Percentiles rank a stretch among this genome's conserved stretches.
These are phyloP conservation scores for Agonum fuliginosum DNA, from an alignment of 2,888 invertebrate genomes.

Conservation along the genomic window DNA sequence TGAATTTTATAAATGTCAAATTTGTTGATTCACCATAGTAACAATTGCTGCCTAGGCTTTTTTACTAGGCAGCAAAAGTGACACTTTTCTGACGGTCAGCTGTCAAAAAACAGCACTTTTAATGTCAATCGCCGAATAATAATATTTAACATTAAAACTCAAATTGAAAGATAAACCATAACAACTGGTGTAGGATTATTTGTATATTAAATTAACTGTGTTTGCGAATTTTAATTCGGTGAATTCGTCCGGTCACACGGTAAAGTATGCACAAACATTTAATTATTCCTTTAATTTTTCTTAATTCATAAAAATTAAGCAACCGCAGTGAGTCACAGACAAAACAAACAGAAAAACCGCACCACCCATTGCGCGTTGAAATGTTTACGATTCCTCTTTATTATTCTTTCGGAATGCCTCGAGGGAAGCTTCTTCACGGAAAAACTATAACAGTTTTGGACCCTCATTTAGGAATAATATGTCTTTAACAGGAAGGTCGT, in stretches of 20 bases:
- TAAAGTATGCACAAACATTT: constrained; percentile 41
- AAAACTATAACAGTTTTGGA: constrained; percentile 53
- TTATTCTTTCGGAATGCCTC: constrained; percentile 44
- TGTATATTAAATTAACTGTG: no score
- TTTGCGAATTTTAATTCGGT: no score
- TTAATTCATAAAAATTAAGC: constrained; percentile 43
- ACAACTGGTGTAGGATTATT: no score
- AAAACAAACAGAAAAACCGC: constrained; percentile 31
- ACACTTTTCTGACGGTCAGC: no score
- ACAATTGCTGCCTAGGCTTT: no score
- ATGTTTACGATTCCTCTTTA: constrained; percentile 50
- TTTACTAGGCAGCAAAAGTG: no score
- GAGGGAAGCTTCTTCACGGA: constrained; percentile 36
- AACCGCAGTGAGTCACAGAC: constrained; percentile 26
- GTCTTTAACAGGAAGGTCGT: constrained; percentile 55
- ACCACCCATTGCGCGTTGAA: constrained; percentile 40
- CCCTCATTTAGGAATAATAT: constrained; percentile 52
- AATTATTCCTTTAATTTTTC: constrained; percentile 43
- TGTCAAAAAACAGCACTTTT: no score
- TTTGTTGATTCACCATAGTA: no score
- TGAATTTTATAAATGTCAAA: no score
- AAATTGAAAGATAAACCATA: no score
- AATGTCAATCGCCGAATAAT: no score
- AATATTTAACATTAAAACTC: no score
- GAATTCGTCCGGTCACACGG: constrained; percentile 42